Base-by-base conservation (phyloP, 2,888 invertebrate species). In the Meiosimyza platycephala region DNA sequence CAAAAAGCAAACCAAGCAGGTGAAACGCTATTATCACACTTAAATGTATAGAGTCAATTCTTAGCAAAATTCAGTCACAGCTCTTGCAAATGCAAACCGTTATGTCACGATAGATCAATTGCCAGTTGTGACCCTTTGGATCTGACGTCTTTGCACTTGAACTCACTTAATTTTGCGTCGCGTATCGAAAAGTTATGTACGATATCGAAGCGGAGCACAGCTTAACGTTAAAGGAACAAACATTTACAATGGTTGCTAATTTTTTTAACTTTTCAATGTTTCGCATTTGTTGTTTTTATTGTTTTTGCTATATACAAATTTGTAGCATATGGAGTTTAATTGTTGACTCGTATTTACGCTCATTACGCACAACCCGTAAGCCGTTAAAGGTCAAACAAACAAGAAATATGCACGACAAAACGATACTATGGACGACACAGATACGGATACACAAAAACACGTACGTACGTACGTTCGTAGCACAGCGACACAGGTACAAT, bases 311-410 rank as follows among this genome's bases (percentile, higher is more conserved):
- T 48, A 22, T 2, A 66, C 47, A 40, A 62, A 57, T 51, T 51
- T 65, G 65, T 65, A 50, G 33, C 52, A 62, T 65, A 65, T 65
- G 47, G 50, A 59, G 57, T 13, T 48, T 60, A 51, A 57, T 55
- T 70, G 12, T 66, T 18, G 52, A 70, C 40, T 69, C 51, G 68
- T 60, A 71, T 62, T 54, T 51, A 57, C 57, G 63, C 51, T 64
- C 70, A 74, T 40, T 65, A 71, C 64, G 71, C 71, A 71, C 64
- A 64, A 59, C 52, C 70, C 47, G 47, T 54, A 70, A 70, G 72
- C 74, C 67, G 72, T 72, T 72, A 72, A 74, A 74, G 74, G 74
- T 74, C 74, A 74, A 72, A 74, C 66, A 72, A 70, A 72, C 72
- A 74, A 74, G 55, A 52, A n/a, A 47, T 70, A 52, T 13, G 40